phyloP scores from a whole-genome alignment of 2,797 vertebrate species.

The Danio aesculapii region DNA sequence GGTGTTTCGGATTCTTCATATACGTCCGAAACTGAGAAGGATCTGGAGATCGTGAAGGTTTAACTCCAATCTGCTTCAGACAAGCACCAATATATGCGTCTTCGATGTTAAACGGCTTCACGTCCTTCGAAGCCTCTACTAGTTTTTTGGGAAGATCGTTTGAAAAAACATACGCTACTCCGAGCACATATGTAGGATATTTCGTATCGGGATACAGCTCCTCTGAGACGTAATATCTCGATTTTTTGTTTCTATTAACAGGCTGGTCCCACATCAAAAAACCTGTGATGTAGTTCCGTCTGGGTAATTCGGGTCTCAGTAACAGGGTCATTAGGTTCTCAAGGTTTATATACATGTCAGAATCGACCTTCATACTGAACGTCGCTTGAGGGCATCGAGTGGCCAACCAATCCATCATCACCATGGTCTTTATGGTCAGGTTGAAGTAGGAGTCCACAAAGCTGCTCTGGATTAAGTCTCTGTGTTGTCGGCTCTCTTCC shows the following conservation, averaged over 20 bases:
- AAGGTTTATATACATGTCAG: conserved; percentile 82
- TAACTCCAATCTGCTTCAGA: conserved; percentile 67
- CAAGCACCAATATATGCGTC: conserved; percentile 81
- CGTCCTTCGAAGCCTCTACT: conserved; percentile 65
- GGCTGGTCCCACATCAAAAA: conserved; percentile 63
- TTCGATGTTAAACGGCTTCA: conserved; percentile 79
- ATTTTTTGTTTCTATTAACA: conserved; percentile 60
- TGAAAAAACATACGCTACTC: conserved; percentile 82
- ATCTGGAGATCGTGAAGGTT: conserved; percentile 34
- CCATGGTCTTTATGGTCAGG: conserved; percentile 80
- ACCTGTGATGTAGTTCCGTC: conserved; percentile 71
- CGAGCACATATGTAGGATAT: conserved; percentile 77
- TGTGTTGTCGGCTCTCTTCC: conserved; percentile 67
- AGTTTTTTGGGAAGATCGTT: conserved; percentile 70
- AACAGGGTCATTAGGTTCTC: conserved; percentile 69
- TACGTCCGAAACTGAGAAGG: conserved; percentile 64
- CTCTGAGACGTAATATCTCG: conserved; percentile 76
- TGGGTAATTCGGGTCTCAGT: conserved; percentile 53
- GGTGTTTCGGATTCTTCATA: conserved; percentile 61
- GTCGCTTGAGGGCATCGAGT: conserved; percentile 68
- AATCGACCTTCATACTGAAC: conserved; percentile 80
- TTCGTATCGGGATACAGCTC: conserved; percentile 68
- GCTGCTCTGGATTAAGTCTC: conserved; percentile 77
- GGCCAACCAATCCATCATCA: conserved; percentile 80
- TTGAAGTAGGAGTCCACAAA: conserved; percentile 81